These are phyloP conservation scores for Acanthacorydalis orientalis DNA, from an alignment of 2,888 invertebrate genomes.

Conservation along the genomic window DNA sequence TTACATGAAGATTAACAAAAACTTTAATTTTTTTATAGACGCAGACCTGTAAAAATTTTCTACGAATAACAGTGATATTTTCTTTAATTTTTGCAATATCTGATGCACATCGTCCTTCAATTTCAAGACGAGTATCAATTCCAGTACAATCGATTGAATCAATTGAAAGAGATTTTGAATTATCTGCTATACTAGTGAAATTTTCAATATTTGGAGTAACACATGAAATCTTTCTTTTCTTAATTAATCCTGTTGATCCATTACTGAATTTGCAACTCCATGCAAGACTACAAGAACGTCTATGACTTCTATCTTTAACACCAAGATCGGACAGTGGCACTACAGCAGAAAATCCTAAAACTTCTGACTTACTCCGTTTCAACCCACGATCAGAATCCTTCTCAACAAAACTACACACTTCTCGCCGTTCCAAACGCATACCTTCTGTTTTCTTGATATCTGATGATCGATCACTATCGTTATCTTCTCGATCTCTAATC, in stretches of 20 bases:
- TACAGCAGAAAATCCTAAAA: constrained; percentile 20
- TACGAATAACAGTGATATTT: constrained; percentile 19
- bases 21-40: not conserved
- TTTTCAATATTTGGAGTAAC: constrained; percentile 14
- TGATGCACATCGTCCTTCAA: constrained; percentile 23
- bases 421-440: too few relatives aligned
- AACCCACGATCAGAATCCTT: constrained; percentile 32
- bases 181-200: constrained; percentile 19
- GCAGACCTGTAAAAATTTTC: constrained; percentile 32
- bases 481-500: constrained; percentile 13
- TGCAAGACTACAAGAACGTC: constrained; percentile 47
- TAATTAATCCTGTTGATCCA: constrained; percentile 41
- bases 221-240: constrained; percentile 44
- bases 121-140: constrained; percentile 9
- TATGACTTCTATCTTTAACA: constrained; percentile 35
- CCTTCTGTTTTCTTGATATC: too few relatives aligned
- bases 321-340: constrained; percentile 29
- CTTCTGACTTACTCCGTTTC: constrained; percentile 48
- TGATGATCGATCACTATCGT: not conserved
- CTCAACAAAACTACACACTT: not conserved
- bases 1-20: not conserved
- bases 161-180: constrained; percentile 18
- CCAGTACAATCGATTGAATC: constrained; percentile 5
- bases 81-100: constrained; percentile 24
- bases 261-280: constrained; percentile 55